A percentile compares a stretch with the other conserved stretches of the same genome.
These are phyloP conservation scores for Spea bombifrons DNA, from an alignment of 2,113 vertebrate genomes.

Conservation along the genomic window DNA sequence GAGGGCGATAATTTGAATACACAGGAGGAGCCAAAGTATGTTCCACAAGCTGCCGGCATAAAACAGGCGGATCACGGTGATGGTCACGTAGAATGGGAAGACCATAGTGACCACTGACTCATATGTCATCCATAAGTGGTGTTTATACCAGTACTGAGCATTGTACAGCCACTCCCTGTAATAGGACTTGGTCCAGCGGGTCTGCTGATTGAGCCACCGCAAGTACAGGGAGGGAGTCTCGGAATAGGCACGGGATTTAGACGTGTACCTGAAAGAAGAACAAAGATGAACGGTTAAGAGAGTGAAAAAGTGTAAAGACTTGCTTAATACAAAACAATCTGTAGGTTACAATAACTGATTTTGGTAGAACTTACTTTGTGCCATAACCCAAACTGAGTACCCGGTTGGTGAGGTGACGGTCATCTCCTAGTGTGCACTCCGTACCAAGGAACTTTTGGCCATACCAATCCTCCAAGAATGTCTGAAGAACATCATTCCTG, in stretches of 20 bases:
- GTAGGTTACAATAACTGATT: background rate
- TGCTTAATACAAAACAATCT: no score
- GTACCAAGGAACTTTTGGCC: constrained; percentile 85
- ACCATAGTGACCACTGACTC: constrained; percentile 51
- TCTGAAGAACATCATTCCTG: constrained; percentile 80
- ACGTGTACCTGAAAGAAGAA: constrained; percentile 70
- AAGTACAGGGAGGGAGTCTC: constrained; percentile 81
- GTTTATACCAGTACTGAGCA: constrained; percentile 88
- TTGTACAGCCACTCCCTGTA: constrained; percentile 89
- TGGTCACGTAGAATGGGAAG: constrained; percentile 85
- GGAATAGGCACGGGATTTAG: constrained; percentile 80
- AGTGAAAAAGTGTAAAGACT: no score
- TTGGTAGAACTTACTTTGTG: constrained; percentile 73
- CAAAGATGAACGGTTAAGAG: background rate
- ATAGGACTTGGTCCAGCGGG: constrained; percentile 87
- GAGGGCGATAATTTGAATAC: constrained; percentile 58
- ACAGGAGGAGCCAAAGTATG: constrained; percentile 77
- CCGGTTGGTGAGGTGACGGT: constrained; percentile 85
- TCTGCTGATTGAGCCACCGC: constrained; percentile 49
- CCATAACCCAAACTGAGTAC: constrained; percentile 88
- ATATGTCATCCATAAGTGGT: constrained; percentile 90
- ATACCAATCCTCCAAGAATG: constrained; percentile 86
- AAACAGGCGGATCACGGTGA: constrained; percentile 80
- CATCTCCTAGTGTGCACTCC: constrained; percentile 56
- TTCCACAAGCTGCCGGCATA: constrained; percentile 73